Conservation (phyloP, 2,888 invertebrate species). For the Julus scanicus region DNA sequence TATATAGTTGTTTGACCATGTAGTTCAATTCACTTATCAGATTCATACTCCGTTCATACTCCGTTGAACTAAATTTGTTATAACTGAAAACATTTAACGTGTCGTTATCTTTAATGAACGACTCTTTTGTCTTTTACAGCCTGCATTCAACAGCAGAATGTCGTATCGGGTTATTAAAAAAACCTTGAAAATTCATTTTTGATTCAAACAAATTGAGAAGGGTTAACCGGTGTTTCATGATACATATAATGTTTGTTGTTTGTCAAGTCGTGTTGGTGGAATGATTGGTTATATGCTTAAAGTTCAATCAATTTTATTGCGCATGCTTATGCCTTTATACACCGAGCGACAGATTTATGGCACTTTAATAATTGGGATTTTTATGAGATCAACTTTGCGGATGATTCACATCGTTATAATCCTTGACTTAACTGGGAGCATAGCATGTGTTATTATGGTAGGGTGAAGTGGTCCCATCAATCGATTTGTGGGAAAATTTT, state of each 20-base stretch:
- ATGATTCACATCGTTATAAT: slow-evolving; percentile 9
- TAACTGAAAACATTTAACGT: too few species aligned
- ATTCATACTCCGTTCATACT: too few species aligned
- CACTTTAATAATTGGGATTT: neutral
- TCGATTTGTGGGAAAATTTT: neutral
- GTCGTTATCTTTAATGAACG: too few species aligned
- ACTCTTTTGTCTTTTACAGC: too few species aligned
- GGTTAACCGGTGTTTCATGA: neutral
- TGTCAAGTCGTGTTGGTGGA: neutral
- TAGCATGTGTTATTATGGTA: neutral
- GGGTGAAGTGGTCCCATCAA: slow-evolving; percentile 1
- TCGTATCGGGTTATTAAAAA: neutral
- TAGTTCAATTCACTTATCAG: too few species aligned
- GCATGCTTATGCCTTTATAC: neutral
- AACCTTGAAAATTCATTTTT: neutral
- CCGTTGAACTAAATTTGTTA: too few species aligned
- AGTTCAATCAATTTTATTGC: slow-evolving; percentile 19
- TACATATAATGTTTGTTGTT: neutral
- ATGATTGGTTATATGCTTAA: neutral
- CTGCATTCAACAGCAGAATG: neutral
- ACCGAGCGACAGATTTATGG: neutral
- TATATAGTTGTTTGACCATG: too few species aligned
- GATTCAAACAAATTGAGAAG: neutral
- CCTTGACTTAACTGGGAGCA: neutral
- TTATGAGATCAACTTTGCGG: neutral